Conservation (phyloP, 2,797 vertebrate genomes). For the Aphelocoma californica region DNA sequence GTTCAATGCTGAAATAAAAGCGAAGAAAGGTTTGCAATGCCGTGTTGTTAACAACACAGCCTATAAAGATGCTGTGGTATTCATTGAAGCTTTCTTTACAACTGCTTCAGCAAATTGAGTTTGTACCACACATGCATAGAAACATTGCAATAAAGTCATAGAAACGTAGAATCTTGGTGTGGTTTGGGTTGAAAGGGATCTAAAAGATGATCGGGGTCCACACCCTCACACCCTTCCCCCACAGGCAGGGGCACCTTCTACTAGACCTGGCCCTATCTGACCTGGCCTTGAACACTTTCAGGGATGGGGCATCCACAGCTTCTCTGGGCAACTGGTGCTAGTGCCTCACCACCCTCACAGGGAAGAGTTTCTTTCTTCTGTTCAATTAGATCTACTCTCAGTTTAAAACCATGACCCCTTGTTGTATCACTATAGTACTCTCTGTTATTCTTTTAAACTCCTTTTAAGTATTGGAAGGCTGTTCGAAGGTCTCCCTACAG, state of each 20-base stretch:
- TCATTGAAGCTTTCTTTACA: neutral
- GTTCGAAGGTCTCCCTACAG: neutral
- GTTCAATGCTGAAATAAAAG: neutral
- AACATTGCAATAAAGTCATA: neutral
- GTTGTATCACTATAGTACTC: too few relatives aligned
- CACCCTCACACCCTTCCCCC: accelerated
- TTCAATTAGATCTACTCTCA: neutral
- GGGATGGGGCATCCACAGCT: too few relatives aligned
- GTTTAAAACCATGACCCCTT: neutral
- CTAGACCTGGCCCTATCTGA: neutral
- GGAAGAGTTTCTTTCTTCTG: neutral
- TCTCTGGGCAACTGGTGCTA: neutral
- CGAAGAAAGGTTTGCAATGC: neutral
- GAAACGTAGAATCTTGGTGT: neutral
- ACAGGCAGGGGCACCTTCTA: neutral
- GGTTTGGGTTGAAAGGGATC: neutral
- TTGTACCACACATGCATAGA: neutral
- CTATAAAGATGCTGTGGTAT: neutral
- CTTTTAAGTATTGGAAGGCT: neutral
- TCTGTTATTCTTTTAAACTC: neutral
- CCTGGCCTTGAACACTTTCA: neutral
- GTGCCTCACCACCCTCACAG: neutral
- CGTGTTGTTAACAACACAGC: neutral
- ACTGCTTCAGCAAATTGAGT: neutral
- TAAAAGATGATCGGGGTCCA: neutral